Evolutionary conservation across 1,140 invertebrate species (phyloP), one percentile per base, ranked within the genome.

Genomic region (Gryon sp.): DNA sequence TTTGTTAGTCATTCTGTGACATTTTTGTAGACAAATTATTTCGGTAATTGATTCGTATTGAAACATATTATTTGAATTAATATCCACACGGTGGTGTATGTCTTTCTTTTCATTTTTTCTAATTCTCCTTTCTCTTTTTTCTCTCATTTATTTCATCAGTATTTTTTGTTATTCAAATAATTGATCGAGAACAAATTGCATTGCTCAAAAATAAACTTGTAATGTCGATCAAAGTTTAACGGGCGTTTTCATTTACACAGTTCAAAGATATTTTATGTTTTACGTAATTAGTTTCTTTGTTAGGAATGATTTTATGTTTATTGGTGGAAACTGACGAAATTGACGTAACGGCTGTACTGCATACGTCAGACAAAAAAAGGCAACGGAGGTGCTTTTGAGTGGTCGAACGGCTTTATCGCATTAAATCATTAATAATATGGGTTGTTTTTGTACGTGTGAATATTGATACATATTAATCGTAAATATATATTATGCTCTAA

Each of bases 21-120:
- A 41, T 34, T 65, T 52, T 69, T 69, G 43, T 32, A 30, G 14
- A 43, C 24, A 60, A 43, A 60, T 70, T 32, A 60, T 60, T 50
- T 19, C 26, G 14, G 20, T 53, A 52, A 70, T 52, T 70, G 55
- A 53, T 70, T 60, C 16, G 12, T 30, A 19, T 14, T 20, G 19
- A 34, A 53, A 32, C 57, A 16, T 36, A 46, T 16, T 43, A 26
- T 48, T 46, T 26, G 48, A 46, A 60, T 48, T 46, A 46, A 41
- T 50, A 46, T 36, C 1, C 28, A 5, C 24, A 36, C 41, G 22
- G 9, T 8, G 26, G n/a, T n/a, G n/a, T n/a, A n/a, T n/a, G n/a
- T n/a, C n/a, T n/a, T n/a, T n/a, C n/a, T n/a, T n/a, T n/a, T n/a
- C n/a, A n/a, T n/a, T n/a, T n/a, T n/a, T n/a, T n/a, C n/a, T n/a